Evolutionary conservation across 1,140 invertebrate species (phyloP).

Genomic region (Drosophila repletoides): DNA sequence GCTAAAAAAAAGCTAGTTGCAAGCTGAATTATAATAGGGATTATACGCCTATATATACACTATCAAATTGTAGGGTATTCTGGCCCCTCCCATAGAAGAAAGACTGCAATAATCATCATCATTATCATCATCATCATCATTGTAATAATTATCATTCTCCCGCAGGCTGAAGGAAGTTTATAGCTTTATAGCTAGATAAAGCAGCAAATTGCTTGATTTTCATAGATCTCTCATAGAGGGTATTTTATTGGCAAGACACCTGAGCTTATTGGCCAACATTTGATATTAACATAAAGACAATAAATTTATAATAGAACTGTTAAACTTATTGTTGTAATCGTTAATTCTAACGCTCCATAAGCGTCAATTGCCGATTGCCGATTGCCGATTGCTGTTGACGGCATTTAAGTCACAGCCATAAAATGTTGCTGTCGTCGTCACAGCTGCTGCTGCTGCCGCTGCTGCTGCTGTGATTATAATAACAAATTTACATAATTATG

Average conservation of each 20-base stretch:
- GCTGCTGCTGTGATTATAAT: slow-evolving; percentile 50
- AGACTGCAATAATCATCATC: too few relatives aligned
- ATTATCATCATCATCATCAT: too few relatives aligned
- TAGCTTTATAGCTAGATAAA: background rate
- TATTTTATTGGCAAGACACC: slow-evolving; percentile 5
- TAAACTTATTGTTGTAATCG: slow-evolving; percentile 44
- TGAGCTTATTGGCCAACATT: too few relatives aligned
- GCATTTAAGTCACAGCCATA: slow-evolving; percentile 57
- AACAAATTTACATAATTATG: slow-evolving; percentile 81
- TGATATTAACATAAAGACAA: slow-evolving; percentile 1
- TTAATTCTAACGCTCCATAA: slow-evolving; percentile 72
- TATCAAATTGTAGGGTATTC: too few relatives aligned
- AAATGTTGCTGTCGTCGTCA: slow-evolving; percentile 54
- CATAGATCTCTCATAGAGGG: background rate
- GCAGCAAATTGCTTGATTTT: background rate
- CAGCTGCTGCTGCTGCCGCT: slow-evolving; percentile 20
- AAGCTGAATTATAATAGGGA: background rate
- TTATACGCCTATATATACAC: too few relatives aligned
- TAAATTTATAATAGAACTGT: slow-evolving; percentile 11
- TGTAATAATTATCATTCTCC: too few relatives aligned
- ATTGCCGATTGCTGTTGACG: slow-evolving; percentile 58
- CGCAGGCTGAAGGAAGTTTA: too few relatives aligned
- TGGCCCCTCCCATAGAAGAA: too few relatives aligned
- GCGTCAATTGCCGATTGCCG: slow-evolving; percentile 60
- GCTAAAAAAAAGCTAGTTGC: slow-evolving; percentile 1